These are phyloP conservation scores for Saturnia japonica DNA, from an alignment of 2,888 invertebrate species.

Conservation along the genomic window DNA sequence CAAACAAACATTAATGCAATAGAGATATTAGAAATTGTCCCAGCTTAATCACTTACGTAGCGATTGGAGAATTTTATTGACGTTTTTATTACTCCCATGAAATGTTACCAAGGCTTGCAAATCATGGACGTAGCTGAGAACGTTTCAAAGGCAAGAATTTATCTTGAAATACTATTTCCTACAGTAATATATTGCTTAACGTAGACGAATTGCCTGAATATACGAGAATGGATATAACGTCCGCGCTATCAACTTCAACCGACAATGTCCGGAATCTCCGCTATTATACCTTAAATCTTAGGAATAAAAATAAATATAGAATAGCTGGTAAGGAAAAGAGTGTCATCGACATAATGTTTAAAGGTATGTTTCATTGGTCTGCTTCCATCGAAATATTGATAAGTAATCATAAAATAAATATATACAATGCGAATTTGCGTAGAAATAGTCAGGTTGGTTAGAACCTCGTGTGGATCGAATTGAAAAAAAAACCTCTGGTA, in stretches of 20 bases:
- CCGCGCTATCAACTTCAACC: too few relatives aligned
- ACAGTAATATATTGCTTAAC: background rate
- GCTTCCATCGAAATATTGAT: too few relatives aligned
- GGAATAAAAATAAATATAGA: background rate
- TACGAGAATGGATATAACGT: too few relatives aligned
- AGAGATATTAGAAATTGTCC: background rate
- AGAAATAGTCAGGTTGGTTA: background rate
- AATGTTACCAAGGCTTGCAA: slow-evolving; percentile 25
- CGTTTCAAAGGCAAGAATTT: background rate
- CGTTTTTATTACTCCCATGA: slow-evolving; percentile 54
- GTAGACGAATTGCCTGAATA: background rate
- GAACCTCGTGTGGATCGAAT: background rate
- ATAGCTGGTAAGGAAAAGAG: background rate
- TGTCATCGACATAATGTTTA: background rate
- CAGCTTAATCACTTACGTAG: slow-evolving; percentile 54
- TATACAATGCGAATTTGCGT: background rate
- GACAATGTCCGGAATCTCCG: too few relatives aligned
- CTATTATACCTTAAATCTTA: background rate
- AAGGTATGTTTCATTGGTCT: too few relatives aligned
- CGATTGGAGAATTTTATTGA: slow-evolving; percentile 46
- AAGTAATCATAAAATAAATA: too few relatives aligned
- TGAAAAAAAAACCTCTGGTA: background rate
- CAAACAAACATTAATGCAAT: background rate
- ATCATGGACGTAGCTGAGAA: background rate
- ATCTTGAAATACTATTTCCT: background rate